Conservation (phyloP, 92 coral and sea anemone genomes). For the Actinernus sp. region DNA sequence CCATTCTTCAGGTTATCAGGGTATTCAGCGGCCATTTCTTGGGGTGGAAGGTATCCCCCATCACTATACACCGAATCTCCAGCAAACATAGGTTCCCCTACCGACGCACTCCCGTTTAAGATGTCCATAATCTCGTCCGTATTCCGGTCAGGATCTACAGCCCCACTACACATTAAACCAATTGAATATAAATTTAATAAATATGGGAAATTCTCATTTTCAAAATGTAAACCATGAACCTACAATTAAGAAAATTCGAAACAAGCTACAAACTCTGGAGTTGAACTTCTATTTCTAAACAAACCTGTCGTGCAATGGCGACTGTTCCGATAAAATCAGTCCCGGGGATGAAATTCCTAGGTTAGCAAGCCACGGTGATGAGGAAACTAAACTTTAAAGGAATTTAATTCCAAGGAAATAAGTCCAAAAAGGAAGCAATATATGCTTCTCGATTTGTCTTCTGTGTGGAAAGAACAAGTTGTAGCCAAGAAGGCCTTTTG, state of each 20-base stretch:
- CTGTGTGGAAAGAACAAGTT: constrained; percentile 11
- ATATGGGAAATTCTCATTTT: no score
- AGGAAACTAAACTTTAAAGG: constrained; percentile 17
- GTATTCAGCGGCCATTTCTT: constrained; percentile 43
- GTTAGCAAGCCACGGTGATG: constrained; percentile 88
- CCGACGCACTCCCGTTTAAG: constrained; percentile 73
- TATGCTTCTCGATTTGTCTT: constrained; percentile 11
- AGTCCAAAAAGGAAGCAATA: constrained; percentile 8
- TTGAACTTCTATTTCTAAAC: constrained; percentile 2
- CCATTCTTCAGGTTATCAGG: constrained; percentile 57
- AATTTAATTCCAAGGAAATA: constrained; percentile 26
- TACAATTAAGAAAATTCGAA: background rate
- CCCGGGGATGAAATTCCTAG: constrained; percentile 87
- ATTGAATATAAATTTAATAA: no score
- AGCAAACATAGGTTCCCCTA: constrained; percentile 69
- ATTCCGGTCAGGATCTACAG: constrained; percentile 99
- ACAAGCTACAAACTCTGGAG: background rate
- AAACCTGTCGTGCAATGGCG: constrained; percentile 90
- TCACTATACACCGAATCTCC: constrained; percentile 80
- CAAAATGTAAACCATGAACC: constrained; percentile 6
- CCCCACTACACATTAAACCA: constrained; percentile 87
- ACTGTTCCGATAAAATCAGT: constrained; percentile 95
- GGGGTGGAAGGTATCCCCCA: constrained; percentile 68
- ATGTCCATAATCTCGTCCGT: constrained; percentile 99
- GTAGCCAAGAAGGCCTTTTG: constrained; percentile 43